phyloP scores from a whole-genome alignment of 2,888 invertebrate genomes.

The Meganola albula region DNA sequence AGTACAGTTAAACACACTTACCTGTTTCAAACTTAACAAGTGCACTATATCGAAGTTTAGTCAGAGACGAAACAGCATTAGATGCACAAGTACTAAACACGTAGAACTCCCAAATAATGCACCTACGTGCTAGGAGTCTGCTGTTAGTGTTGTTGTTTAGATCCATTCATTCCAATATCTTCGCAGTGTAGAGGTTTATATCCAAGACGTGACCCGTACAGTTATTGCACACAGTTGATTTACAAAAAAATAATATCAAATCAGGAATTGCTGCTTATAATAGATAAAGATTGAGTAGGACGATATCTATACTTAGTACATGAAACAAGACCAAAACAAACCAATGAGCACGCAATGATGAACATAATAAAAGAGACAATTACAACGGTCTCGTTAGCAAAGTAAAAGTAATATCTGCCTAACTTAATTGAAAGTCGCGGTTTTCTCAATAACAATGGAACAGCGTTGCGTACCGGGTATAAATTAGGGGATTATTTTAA shows the following conservation, averaged over 20 bases:
- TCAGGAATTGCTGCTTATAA: no score
- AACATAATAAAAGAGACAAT: constrained; percentile 37
- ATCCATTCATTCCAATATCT: constrained; percentile 28
- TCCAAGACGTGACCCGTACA: constrained; percentile 18
- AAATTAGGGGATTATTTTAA: constrained; percentile 72
- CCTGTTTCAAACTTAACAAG: no score
- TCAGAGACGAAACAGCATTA: no score
- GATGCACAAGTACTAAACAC: no score
- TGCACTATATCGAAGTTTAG: no score
- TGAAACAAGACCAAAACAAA: constrained; percentile 1
- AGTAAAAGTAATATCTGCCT: constrained; percentile 42
- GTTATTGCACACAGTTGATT: no score
- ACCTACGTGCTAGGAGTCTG: no score
- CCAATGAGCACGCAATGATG: constrained; percentile 25
- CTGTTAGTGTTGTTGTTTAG: no score
- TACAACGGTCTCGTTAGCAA: constrained; percentile 38
- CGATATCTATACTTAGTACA: neutral
- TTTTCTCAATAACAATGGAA: constrained; percentile 52
- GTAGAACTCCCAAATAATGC: no score
- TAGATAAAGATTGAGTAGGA: neutral
- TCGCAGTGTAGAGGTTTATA: constrained; percentile 25
- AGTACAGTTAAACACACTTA: no score
- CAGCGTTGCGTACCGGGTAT: constrained; percentile 44
- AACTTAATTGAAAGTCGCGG: constrained; percentile 59
- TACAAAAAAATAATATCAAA: no score